Percentiles rank a stretch among this genome's conserved stretches.
These are phyloP conservation scores for Zhuqinia jingwanae DNA, from an alignment of 2,888 invertebrate genomes.

Conservation along the genomic window DNA sequence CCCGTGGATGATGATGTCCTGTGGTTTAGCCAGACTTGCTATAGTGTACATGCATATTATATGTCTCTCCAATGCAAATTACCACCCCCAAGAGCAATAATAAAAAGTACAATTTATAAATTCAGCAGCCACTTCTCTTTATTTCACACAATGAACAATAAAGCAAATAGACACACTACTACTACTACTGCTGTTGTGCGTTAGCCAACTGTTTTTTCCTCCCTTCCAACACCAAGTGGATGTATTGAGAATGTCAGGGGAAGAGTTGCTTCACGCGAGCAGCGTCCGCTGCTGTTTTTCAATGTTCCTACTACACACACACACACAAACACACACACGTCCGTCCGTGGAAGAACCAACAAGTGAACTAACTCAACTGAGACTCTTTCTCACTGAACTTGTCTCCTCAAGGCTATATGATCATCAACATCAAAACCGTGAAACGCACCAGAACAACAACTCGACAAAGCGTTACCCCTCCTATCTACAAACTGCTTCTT, in stretches of 20 bases:
- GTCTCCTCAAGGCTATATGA: constrained; percentile 63
- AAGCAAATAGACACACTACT: too few species aligned
- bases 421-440: constrained; percentile 1
- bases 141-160: background rate
- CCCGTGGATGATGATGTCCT: background rate
- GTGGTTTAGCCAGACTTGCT: constrained; percentile 23
- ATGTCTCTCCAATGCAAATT: constrained; percentile 27
- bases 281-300: background rate
- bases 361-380: constrained; percentile 49
- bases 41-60: too few species aligned
- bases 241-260: background rate
- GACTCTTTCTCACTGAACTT: constrained; percentile 36
- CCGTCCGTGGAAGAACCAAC: constrained; percentile 45
- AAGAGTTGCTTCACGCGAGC: constrained; percentile 12
- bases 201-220: constrained; percentile 25
- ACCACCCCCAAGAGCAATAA: background rate
- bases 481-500: background rate
- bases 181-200: too few species aligned
- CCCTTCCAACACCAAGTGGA: background rate
- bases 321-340: background rate
- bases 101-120: background rate
- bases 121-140: background rate
- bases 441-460: background rate
- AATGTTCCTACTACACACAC: too few species aligned
- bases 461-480: too few species aligned